phyloP scores from a whole-genome alignment of 2,113 vertebrate species.

The Notechis scutatus region DNA sequence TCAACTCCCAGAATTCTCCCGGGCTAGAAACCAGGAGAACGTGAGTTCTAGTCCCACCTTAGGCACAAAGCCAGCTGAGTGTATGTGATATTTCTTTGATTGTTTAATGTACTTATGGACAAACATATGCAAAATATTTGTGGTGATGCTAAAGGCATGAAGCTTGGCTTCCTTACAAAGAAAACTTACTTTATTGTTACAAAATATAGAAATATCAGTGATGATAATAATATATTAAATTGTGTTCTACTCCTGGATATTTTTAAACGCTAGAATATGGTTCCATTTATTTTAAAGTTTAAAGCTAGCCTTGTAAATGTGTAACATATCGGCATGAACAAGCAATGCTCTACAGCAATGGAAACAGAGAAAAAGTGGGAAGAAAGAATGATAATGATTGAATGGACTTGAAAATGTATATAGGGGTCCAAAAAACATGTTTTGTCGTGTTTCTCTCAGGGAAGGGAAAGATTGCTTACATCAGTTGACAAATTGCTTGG shows the following conservation, averaged over 20 bases:
- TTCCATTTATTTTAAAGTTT: background rate
- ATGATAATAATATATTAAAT: background rate
- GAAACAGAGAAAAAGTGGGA: background rate
- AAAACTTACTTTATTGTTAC: background rate
- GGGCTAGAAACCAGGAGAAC: too few species aligned
- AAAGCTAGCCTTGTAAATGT: background rate
- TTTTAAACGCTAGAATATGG: background rate
- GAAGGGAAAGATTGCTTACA: background rate
- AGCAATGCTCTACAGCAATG: background rate
- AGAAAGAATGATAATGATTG: background rate
- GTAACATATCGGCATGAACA: background rate
- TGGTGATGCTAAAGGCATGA: background rate
- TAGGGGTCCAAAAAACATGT: background rate
- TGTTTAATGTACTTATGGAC: background rate
- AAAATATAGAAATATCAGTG: background rate
- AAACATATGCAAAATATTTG: background rate
- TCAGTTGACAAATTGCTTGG: background rate
- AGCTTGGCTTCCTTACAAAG: background rate
- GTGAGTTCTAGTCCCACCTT: too few species aligned
- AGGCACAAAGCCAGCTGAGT: too few species aligned
- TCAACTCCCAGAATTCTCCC: too few species aligned
- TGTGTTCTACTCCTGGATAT: background rate
- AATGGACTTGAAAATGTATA: background rate
- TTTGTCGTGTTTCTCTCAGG: background rate
- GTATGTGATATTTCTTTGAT: background rate